Evolutionary conservation across 2,888 invertebrate genomes (phyloP).

Genomic region (Sinelater perroti): DNA sequence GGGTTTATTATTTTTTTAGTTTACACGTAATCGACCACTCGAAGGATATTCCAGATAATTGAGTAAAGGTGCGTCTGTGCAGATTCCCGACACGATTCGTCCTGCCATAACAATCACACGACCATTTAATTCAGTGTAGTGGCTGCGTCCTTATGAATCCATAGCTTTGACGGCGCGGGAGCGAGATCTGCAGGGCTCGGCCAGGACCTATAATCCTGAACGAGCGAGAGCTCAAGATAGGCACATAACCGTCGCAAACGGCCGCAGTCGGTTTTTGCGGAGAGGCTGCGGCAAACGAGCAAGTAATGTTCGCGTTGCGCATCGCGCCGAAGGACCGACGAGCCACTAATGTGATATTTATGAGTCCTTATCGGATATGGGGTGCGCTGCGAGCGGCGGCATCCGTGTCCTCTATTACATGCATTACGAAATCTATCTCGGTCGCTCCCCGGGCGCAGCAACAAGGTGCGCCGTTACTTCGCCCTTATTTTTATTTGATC

Average conservation of each 20-base stretch:
- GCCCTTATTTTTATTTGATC: conserved; percentile 22
- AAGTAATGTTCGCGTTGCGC: conserved; percentile 58
- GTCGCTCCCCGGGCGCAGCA: conserved; percentile 26
- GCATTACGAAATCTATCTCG: conserved; percentile 46
- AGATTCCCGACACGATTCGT: conserved; percentile 8
- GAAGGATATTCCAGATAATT: no score
- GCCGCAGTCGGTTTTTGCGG: conserved; percentile 54
- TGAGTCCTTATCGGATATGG: conserved; percentile 57
- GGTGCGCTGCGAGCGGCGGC: conserved; percentile 46
- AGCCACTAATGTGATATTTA: conserved; percentile 59
- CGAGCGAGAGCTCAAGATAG: conserved; percentile 35
- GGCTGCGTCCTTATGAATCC: conserved; percentile 32
- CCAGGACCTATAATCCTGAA: conserved; percentile 36
- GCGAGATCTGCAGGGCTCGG: conserved; percentile 29
- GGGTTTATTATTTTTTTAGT: no score
- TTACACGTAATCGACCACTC: no score
- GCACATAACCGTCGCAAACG: conserved; percentile 50
- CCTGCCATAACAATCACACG: conserved; percentile 27
- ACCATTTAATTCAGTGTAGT: conserved; percentile 31
- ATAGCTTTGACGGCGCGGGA: conserved; percentile 30
- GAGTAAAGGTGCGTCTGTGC: background rate
- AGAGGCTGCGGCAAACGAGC: conserved; percentile 58
- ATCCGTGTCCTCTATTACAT: conserved; percentile 52
- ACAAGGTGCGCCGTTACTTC: conserved; percentile 14
- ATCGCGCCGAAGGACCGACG: conserved; percentile 52